Conservation (phyloP, 2,113 vertebrate species). For the Cavia porcellus region DNA sequence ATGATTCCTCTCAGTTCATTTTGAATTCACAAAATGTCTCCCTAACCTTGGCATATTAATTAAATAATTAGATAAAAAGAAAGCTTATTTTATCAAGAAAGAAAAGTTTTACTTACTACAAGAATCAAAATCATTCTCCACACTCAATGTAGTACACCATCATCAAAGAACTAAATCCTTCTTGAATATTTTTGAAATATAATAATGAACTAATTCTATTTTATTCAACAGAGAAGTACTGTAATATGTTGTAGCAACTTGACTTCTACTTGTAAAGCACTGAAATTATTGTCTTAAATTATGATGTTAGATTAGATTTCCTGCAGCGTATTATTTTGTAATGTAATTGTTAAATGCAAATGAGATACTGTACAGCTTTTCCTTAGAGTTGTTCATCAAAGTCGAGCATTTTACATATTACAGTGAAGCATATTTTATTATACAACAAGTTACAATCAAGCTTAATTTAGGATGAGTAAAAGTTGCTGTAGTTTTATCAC, state of each 20-base stretch:
- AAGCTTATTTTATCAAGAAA: conserved; percentile 16
- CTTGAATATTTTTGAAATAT: conserved; percentile 70
- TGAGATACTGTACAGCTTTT: conserved; percentile 85
- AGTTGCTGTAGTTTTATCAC: conserved; percentile 68
- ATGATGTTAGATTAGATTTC: conserved; percentile 88
- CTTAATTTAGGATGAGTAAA: conserved; percentile 86
- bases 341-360: conserved; percentile 91
- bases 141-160: conserved; percentile 23
- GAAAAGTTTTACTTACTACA: conserved; percentile 46
- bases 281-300: conserved; percentile 88
- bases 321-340: conserved; percentile 88
- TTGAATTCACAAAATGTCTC: conserved; percentile 35
- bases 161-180: conserved; percentile 64
- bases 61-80: not conserved
- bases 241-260: conserved; percentile 83
- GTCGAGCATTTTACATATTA: conserved; percentile 87
- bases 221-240: conserved; percentile 75
- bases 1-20: not conserved
- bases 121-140: conserved; percentile 17
- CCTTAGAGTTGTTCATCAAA: conserved; percentile 86
- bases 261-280: conserved; percentile 85
- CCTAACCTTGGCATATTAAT: conserved; percentile 14
- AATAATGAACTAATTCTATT: conserved; percentile 82
- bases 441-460: conserved; percentile 89
- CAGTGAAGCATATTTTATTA: conserved; percentile 86